A percentile compares a stretch with the other conserved stretches of the same genome.
phyloP scores from a whole-genome alignment of 2,797 vertebrate species.

The Sebastolobus alascanus region DNA sequence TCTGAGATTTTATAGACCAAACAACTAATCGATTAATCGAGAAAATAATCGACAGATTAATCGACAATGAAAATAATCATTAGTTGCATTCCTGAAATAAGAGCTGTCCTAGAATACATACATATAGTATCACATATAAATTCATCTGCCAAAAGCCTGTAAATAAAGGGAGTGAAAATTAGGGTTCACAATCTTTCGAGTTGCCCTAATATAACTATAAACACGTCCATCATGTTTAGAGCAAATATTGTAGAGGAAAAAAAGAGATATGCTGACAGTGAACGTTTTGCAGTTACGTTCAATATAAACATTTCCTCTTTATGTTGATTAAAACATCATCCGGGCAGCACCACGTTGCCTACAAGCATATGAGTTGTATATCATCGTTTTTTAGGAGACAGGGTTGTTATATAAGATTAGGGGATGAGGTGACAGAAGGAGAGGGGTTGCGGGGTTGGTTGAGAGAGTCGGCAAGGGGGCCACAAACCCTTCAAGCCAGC shows the following conservation, averaged over 20 bases:
- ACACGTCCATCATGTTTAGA: background rate
- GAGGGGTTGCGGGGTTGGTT: constrained; percentile 18
- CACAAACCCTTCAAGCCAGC: constrained; percentile 66
- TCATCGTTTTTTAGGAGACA: constrained; percentile 1
- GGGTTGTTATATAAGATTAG: constrained; percentile 16
- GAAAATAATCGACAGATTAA: too few relatives aligned
- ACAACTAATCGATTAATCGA: too few relatives aligned
- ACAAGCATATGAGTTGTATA: background rate
- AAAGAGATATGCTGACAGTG: background rate
- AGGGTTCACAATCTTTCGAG: background rate
- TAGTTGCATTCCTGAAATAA: too few relatives aligned
- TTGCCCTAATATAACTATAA: background rate
- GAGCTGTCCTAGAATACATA: background rate
- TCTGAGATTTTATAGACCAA: too few relatives aligned
- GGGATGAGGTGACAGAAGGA: constrained; percentile 35
- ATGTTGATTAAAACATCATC: constrained; percentile 8
- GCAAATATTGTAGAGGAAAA: background rate
- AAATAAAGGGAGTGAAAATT: background rate
- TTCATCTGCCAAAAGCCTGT: background rate
- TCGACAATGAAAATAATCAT: too few relatives aligned
- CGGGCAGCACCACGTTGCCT: background rate
- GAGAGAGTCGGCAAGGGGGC: constrained; percentile 58
- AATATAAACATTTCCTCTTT: constrained; percentile 2
- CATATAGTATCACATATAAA: background rate
- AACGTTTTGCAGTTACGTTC: background rate